These are phyloP conservation scores for Litoditis marina DNA, from an alignment of 2,888 invertebrate genomes.

Conservation along the genomic window DNA sequence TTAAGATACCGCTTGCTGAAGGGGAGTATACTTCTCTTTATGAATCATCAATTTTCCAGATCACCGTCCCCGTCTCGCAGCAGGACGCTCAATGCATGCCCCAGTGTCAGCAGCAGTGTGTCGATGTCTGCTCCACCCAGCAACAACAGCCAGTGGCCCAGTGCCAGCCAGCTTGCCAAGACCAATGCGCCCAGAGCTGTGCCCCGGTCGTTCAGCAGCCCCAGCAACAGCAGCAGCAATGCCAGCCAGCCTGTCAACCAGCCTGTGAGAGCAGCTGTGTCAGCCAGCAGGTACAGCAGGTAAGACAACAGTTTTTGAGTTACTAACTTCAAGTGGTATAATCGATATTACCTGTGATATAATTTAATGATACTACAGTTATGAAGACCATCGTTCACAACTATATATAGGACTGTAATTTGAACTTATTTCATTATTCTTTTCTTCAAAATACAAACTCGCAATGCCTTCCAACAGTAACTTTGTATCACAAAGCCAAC, in stretches of 20 bases:
- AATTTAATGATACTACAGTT: too few relatives aligned
- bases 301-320: too few relatives aligned
- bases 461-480: too few relatives aligned
- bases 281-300: conserved; percentile 17
- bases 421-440: too few relatives aligned
- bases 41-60: neutral
- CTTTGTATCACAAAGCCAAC: too few relatives aligned
- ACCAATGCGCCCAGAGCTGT: conserved; percentile 18
- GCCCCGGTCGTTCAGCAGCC: conserved; percentile 13
- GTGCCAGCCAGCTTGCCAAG: conserved; percentile 21
- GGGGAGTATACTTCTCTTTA: too few relatives aligned
- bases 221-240: conserved; percentile 19
- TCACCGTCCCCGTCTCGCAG: conserved; percentile 16
- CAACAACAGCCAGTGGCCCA: conserved; percentile 24
- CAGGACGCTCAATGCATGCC: conserved; percentile 25
- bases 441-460: too few relatives aligned
- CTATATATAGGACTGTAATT: too few relatives aligned
- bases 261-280: conserved; percentile 26
- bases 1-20: too few relatives aligned
- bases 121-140: conserved; percentile 25
- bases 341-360: too few relatives aligned
- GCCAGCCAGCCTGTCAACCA: conserved; percentile 29
- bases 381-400: too few relatives aligned
- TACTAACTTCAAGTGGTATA: too few relatives aligned
- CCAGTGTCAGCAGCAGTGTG: conserved; percentile 32